phyloP scores from a whole-genome alignment of 2,888 invertebrate genomes.

The Tinea pellionella region DNA sequence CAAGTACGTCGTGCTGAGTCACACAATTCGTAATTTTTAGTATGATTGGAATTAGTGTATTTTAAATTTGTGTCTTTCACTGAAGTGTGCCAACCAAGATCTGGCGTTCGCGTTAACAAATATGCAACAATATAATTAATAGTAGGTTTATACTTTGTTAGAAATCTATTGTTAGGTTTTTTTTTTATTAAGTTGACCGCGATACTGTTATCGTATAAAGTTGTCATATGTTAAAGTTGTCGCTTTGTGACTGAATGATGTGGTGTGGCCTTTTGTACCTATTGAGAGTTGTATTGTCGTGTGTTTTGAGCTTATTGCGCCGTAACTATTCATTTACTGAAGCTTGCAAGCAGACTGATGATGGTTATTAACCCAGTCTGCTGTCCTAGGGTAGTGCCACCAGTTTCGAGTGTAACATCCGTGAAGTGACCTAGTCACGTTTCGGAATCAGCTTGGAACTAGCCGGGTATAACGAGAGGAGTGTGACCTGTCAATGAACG shows the following conservation, averaged over 20 bases:
- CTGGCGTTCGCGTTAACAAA: neutral
- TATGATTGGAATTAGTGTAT: conserved; percentile 23
- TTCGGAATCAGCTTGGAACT: no score
- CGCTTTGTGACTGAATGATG: conserved; percentile 70
- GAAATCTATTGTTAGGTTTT: neutral
- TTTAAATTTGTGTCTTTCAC: conserved; percentile 42
- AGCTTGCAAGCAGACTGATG: neutral
- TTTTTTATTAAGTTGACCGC: neutral
- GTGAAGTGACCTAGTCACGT: no score
- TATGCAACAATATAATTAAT: neutral
- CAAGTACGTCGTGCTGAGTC: conserved; percentile 61
- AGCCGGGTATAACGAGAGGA: no score
- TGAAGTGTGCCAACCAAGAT: conserved; percentile 14
- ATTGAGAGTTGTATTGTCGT: conserved; percentile 43
- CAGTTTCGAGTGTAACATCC: no score
- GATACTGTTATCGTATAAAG: neutral
- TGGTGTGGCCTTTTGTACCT: conserved; percentile 69
- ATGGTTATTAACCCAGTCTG: no score
- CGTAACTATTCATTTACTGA: neutral
- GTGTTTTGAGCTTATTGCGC: conserved; percentile 50
- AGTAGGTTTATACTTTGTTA: neutral
- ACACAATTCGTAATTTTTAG: conserved; percentile 43
- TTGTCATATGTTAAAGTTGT: conserved; percentile 23
- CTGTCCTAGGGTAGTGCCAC: no score
- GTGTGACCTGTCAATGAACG: no score